These are phyloP conservation scores for Lissonota sp. DNA, from an alignment of 2,888 invertebrate species.

Conservation along the genomic window DNA sequence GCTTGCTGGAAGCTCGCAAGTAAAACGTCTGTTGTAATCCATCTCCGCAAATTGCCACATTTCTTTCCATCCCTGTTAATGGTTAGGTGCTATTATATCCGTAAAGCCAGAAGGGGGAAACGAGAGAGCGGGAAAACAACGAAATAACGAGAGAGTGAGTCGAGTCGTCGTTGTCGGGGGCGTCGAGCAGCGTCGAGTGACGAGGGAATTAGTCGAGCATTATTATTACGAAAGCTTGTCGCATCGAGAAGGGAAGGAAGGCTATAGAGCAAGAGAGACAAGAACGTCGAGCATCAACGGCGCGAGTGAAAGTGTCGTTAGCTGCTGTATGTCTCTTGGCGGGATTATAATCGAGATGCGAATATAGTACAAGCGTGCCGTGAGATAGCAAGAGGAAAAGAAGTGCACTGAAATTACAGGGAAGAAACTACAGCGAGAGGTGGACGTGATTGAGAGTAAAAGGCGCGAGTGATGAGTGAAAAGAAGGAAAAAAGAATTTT, in stretches of 20 bases:
- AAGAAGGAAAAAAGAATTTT: background rate
- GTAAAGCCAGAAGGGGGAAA: background rate
- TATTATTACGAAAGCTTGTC: constrained; percentile 47
- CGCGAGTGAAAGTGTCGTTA: constrained; percentile 67
- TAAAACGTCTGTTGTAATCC: constrained; percentile 40
- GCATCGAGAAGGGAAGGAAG: background rate
- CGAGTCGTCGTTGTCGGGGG: no score
- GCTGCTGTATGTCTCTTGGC: constrained; percentile 49
- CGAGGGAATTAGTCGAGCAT: constrained; percentile 61
- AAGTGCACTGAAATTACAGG: constrained; percentile 1
- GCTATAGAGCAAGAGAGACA: background rate
- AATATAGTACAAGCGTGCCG: constrained; percentile 12
- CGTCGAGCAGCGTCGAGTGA: no score
- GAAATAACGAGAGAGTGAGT: constrained; percentile 50
- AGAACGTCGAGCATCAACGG: constrained; percentile 55
- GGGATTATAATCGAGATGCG: constrained; percentile 50
- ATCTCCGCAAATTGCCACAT: constrained; percentile 58
- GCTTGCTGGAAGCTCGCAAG: constrained; percentile 16
- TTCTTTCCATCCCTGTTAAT: constrained; percentile 46
- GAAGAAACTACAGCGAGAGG: background rate
- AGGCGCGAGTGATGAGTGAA: background rate
- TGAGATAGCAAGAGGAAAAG: constrained; percentile 29
- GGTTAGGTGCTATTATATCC: background rate
- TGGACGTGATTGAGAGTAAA: background rate
- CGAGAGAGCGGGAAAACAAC: constrained; percentile 24